Evolutionary conservation across 2,113 vertebrate genomes (phyloP).

Genomic region (Phyllopteryx taeniolatus): DNA sequence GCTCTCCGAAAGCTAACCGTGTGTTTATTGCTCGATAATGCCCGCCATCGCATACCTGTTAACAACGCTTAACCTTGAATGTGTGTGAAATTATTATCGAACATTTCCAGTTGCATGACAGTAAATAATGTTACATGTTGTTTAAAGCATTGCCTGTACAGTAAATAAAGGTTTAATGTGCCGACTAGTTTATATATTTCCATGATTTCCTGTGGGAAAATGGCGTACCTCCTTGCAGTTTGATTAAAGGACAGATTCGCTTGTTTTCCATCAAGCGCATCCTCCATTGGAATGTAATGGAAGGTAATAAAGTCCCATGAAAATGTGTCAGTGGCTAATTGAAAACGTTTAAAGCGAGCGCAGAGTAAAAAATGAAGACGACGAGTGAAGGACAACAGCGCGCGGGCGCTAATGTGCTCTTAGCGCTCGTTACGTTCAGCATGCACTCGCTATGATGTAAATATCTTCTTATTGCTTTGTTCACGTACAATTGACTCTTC

Average conservation of each 20-base stretch:
- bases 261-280: not conserved
- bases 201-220: not conserved
- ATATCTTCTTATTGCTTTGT: not conserved
- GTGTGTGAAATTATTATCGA: too few relatives aligned
- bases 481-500: not conserved
- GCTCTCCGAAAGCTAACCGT: too few relatives aligned
- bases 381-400: not conserved
- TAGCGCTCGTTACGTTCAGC: not conserved
- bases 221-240: not conserved
- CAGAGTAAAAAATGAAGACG: not conserved
- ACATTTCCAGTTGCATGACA: too few relatives aligned
- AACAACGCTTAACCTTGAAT: too few relatives aligned
- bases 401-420: not conserved
- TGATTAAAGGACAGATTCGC: not conserved
- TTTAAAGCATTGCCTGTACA: not conserved
- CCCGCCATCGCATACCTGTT: too few relatives aligned
- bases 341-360: not conserved
- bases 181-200: not conserved
- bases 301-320: not conserved
- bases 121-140: not conserved
- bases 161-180: not conserved
- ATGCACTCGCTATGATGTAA: not conserved
- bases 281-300: not conserved
- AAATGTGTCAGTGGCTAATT: not conserved
- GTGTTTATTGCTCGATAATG: too few relatives aligned